phyloP scores from a whole-genome alignment of 1,140 invertebrate genomes.

The Bombus affinis region DNA sequence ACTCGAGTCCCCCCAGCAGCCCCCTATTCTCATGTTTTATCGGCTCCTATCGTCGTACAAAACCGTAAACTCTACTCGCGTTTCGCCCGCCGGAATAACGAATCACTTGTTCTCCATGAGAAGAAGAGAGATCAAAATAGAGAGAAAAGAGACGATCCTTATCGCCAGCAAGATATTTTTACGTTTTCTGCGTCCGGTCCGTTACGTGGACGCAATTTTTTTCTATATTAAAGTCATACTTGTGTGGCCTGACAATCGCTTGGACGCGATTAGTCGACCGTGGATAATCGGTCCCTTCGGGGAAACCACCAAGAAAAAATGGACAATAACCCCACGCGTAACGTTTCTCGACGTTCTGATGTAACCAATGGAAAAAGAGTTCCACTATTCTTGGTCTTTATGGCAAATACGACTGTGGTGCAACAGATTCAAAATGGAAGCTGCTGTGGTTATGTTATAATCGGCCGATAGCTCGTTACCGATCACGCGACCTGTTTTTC shows the following conservation, averaged over 20 bases:
- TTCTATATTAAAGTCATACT: conserved; percentile 5
- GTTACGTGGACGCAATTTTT: conserved; percentile 43
- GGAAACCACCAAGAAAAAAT: neutral
- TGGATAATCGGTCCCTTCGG: conserved; percentile 17
- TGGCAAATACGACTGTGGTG: neutral
- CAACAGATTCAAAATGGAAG: neutral
- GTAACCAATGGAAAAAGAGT: neutral
- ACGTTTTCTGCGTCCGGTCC: conserved; percentile 24
- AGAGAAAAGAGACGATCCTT: conserved; percentile 2
- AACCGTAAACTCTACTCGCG: conserved; percentile 59
- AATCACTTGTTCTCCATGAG: conserved; percentile 52
- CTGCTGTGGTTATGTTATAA: neutral
- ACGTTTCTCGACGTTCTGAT: neutral
- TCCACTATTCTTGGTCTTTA: neutral
- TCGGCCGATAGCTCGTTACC: neutral
- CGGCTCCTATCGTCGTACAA: conserved; percentile 57
- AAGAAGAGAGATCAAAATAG: too few relatives aligned
- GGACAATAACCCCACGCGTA: neutral
- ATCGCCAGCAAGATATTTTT: conserved; percentile 52
- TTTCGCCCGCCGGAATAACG: conserved; percentile 61
- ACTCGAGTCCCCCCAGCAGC: conserved; percentile 8
- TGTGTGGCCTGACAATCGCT: conserved; percentile 10
- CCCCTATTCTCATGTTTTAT: conserved; percentile 32
- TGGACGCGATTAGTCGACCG: conserved; percentile 12
- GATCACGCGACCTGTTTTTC: neutral